These are phyloP conservation scores for Apotomis betuletana DNA, from an alignment of 2,888 invertebrate genomes.

Conservation along the genomic window DNA sequence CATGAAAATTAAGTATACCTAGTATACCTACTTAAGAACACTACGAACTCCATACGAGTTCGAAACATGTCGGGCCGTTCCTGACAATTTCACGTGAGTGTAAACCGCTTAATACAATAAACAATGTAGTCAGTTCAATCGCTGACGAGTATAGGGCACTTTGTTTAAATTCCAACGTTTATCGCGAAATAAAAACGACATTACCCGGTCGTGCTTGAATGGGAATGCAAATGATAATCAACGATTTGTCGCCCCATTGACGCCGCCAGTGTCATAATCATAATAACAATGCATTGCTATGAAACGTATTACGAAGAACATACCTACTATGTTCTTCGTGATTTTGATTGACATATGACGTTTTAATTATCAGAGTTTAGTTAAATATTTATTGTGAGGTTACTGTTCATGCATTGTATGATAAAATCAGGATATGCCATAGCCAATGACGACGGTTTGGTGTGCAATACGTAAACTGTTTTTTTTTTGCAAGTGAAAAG, in stretches of 20 bases:
- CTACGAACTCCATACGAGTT: too few species aligned
- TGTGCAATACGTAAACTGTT: too few species aligned
- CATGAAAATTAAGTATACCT: too few species aligned
- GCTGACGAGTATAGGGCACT: neutral
- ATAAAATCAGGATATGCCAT: neutral
- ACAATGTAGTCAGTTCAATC: conserved; percentile 15
- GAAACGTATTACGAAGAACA: neutral
- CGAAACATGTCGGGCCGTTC: too few species aligned
- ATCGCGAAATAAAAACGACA: conserved; percentile 11
- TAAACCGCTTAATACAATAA: too few species aligned
- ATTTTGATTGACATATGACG: neutral
- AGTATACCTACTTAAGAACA: neutral
- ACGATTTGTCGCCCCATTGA: conserved; percentile 51
- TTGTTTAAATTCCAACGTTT: conserved; percentile 8
- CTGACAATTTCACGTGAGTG: too few species aligned
- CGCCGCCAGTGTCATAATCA: conserved; percentile 4
- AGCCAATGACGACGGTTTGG: too few species aligned
- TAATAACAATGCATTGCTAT: neutral
- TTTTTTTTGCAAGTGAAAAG: too few species aligned
- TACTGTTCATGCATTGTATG: neutral
- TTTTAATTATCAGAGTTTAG: neutral
- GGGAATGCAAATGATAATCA: conserved; percentile 47
- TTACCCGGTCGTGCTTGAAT: conserved; percentile 46
- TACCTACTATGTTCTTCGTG: neutral
- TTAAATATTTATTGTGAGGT: neutral